Conservation (phyloP, 2,113 vertebrate genomes). For the Turdus rufiventris region DNA sequence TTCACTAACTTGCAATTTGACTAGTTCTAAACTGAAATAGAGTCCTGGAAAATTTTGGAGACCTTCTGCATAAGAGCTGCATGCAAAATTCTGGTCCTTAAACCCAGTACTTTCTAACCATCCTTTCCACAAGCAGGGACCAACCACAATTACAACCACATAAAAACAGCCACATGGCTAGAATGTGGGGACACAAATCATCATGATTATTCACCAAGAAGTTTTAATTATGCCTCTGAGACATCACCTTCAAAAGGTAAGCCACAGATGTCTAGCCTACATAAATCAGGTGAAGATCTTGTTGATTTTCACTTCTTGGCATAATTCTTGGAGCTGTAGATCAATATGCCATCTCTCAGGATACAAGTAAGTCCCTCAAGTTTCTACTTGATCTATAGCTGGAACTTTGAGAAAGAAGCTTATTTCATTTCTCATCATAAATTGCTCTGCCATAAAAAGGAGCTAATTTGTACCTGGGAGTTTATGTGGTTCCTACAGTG, state of each 20-base stretch:
- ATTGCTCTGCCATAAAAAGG: background rate
- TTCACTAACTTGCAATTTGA: background rate
- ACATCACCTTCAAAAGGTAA: slow-evolving; percentile 16
- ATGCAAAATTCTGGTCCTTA: background rate
- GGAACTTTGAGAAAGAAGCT: background rate
- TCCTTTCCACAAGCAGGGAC: background rate
- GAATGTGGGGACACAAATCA: background rate
- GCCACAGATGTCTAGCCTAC: background rate
- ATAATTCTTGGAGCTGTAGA: background rate
- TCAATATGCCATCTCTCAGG: background rate
- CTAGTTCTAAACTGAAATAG: background rate
- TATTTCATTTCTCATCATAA: slow-evolving; percentile 3
- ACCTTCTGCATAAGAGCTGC: background rate
- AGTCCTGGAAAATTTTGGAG: background rate
- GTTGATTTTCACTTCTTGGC: background rate
- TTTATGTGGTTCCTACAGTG: background rate
- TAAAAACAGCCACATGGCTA: background rate
- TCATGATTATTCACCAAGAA: slow-evolving; percentile 5
- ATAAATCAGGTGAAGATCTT: slow-evolving; percentile 35
- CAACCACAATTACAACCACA: background rate
- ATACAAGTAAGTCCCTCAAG: slow-evolving; percentile 20
- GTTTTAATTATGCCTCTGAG: background rate
- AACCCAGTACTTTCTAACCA: background rate
- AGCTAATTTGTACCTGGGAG: background rate
- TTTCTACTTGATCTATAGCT: background rate